A percentile compares a stretch with the other conserved stretches of the same genome.
Conservation (phyloP, 2,888 invertebrate species). For the Cantharis lateralis region DNA sequence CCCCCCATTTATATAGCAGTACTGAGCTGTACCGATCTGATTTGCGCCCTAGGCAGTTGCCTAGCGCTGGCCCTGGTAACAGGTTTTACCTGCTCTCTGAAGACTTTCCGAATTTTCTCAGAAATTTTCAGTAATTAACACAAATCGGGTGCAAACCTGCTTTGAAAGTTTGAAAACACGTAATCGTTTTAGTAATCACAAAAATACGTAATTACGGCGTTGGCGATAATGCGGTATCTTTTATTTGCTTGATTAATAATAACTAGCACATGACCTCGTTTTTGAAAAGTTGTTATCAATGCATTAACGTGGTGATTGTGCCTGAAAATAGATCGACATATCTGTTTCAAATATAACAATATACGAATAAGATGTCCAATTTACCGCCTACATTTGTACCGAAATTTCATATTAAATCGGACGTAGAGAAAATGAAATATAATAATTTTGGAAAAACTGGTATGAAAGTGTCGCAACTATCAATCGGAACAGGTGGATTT, state of each 20-base stretch:
- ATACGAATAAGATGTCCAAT: conserved; percentile 19
- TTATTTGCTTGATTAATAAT: background rate
- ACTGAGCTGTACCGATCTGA: too few relatives aligned
- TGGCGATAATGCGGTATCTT: background rate
- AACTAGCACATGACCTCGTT: background rate
- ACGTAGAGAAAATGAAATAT: conserved; percentile 73
- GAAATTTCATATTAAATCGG: conserved; percentile 66
- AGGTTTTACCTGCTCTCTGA: too few relatives aligned
- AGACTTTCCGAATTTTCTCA: too few relatives aligned
- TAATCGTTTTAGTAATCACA: too few relatives aligned
- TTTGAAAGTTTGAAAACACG: too few relatives aligned
- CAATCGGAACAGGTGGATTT: conserved; percentile 77
- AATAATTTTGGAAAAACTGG: conserved; percentile 74
- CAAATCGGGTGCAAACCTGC: too few relatives aligned
- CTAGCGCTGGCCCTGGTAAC: too few relatives aligned
- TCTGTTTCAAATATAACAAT: background rate
- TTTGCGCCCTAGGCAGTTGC: too few relatives aligned
- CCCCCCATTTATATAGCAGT: too few relatives aligned
- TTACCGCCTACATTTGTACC: conserved; percentile 67
- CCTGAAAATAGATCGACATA: background rate
- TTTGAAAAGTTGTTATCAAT: background rate
- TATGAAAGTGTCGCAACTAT: conserved; percentile 70
- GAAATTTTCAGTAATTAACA: too few relatives aligned
- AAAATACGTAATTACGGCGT: too few relatives aligned
- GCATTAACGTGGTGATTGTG: background rate